Evolutionary conservation across 2,797 vertebrate genomes (phyloP), one percentile per base, ranked within the genome.

Genomic region (Tachyglossus aculeatus): DNA sequence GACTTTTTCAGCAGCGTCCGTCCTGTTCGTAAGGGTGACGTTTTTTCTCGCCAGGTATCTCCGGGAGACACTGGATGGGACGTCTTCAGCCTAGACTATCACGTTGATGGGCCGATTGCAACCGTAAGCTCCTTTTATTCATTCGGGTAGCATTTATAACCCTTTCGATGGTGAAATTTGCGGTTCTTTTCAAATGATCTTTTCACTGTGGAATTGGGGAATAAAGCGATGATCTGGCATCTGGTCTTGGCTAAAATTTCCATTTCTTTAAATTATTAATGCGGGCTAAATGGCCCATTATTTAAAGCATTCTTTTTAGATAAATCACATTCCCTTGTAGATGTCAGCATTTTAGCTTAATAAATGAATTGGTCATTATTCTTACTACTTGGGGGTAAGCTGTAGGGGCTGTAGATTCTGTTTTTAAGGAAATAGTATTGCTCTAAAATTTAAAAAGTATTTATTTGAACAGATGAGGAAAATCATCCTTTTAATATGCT

Each of bases 11-110:
- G 16, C 38, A 15, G 0, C 13, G 4, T 6, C 1, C 12, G 27
- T 24, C 21, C 9, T 48, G 31, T 38, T 11, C 51, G n/a, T n/a
- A n/a, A n/a, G n/a, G n/a, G n/a, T n/a, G n/a, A n/a, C n/a, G n/a
- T 31, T 80, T 69, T 77, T 62, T 62, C 18, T 25, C 65, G 44
- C 0, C 66, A 98, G 97, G 97, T 99, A 29, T 98, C 98, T 77
- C 96, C 97, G 27, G 98, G 98, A 12, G 98, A 99, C 73, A 98
- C 98, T 2, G 98, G 98, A 29, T 99, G 98, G 98, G 98, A 99
- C 40, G 98, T 99, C 48, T 99, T 99, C 90, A 99, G 97, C 74
- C 91, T 99, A 74, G 98, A 99, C 82, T 99, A 99, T 83, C 98
- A 99, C 1, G 98, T 99, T 0, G 97, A 99, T 6, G 98, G 98